Conservation (phyloP, 2,797 vertebrate genomes). For the Lithobates sylvaticus region DNA sequence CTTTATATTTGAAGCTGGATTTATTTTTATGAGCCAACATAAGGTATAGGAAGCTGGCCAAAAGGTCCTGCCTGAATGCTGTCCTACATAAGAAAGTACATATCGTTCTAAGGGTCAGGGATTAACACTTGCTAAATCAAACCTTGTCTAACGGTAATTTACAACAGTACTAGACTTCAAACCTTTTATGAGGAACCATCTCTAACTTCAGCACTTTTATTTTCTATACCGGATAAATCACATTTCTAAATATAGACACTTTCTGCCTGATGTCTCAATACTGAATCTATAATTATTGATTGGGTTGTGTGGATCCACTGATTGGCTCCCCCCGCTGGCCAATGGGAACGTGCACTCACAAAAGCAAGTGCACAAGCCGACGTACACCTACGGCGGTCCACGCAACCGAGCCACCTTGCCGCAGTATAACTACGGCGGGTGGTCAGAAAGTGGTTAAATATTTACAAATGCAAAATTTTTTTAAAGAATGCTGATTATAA, state of each 20-base stretch:
- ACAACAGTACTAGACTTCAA: constrained; percentile 46
- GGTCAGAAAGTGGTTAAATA: too few relatives aligned
- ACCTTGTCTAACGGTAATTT: constrained; percentile 58
- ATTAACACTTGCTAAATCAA: constrained; percentile 62
- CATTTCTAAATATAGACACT: constrained; percentile 44
- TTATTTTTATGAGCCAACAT: constrained; percentile 58
- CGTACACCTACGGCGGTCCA: too few relatives aligned
- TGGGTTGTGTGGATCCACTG: not conserved
- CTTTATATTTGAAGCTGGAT: constrained; percentile 29
- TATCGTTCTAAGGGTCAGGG: constrained; percentile 56
- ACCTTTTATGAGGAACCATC: constrained; percentile 47
- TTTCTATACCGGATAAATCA: constrained; percentile 25
- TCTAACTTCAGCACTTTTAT: constrained; percentile 33
- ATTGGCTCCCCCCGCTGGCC: too few relatives aligned
- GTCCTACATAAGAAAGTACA: constrained; percentile 58
- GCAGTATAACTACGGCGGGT: too few relatives aligned
- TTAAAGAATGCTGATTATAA: too few relatives aligned
- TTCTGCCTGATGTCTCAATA: not conserved
- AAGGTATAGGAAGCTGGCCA: constrained; percentile 46
- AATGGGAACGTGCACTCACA: too few relatives aligned
- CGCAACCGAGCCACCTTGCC: too few relatives aligned
- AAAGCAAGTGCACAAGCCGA: too few relatives aligned
- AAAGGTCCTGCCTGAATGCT: constrained; percentile 24
- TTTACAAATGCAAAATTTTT: too few relatives aligned
- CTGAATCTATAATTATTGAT: constrained; percentile 49